Base-by-base conservation (phyloP, 2,113 vertebrate genomes). In the Pristiophorus japonicus region DNA sequence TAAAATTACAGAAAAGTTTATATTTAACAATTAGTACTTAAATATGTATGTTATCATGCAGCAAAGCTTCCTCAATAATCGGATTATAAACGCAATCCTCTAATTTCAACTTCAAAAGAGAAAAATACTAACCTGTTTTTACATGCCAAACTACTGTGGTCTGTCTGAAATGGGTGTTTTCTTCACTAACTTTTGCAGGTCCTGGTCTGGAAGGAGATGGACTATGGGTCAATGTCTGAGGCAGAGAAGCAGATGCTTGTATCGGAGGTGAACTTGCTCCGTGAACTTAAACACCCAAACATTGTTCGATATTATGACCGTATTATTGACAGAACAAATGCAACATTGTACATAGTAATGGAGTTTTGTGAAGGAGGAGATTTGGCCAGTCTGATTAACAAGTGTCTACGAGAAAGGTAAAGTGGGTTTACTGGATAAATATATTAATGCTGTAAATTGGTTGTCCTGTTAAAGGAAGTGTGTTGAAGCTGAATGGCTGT, bases 221-320 rank as follows among this genome's bases (percentile, higher is more conserved):
- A 99, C 96, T 99, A 99, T 1, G 99, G 99, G 63, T 97, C 98
- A 14, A 99, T 99, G 99, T 98, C 98, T 0, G 98, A 99, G 96
- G 96, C 96, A 0, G 99, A 99, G 96, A 99, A 99, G 67, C 98
- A 99, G 96, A 99, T 99, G 99, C 97, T 99, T 63, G 99, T 99
- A 96, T 99, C 98, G 0, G 99, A 99, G 96, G 99, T 99, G 96
- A 99, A 99, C 95, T 96, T 99, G 95, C 98, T 99, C 7, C 97
- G 99, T 1, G 99, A 99, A 96, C 97, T 99, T 67, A 98, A 97
- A 45, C 99, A 99, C 85, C 99, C 99, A 0, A 99, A 99, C 96
- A 99, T 99, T 0, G 99, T 99, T 81, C 97, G 98, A 0, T 99
- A 99, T 96, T 98, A 99, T 0, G 99, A 99, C 95, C 98, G 98